These are phyloP conservation scores for Zapus hudsonius DNA, from an alignment of 2,113 vertebrate species.

Conservation along the genomic window DNA sequence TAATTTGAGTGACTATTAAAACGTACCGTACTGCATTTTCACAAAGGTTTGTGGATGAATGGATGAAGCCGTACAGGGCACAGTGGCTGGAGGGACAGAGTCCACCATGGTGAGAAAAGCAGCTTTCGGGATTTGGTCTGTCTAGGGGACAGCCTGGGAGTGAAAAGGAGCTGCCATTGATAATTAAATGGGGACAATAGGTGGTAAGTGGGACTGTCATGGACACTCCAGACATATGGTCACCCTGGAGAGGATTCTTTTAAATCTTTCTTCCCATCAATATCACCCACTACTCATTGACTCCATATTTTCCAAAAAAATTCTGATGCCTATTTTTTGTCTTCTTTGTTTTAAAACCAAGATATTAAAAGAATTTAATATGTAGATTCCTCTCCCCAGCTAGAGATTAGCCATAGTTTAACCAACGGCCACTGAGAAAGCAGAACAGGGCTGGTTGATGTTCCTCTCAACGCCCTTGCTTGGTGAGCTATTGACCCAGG, in stretches of 20 bases:
- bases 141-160: not conserved
- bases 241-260: not conserved
- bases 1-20: not conserved
- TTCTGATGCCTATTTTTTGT: not conserved
- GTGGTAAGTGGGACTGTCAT: not conserved
- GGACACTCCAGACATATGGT: not conserved
- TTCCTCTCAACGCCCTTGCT: not conserved
- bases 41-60: not conserved
- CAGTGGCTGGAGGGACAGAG: not conserved
- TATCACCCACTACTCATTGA: not conserved
- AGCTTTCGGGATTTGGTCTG: not conserved
- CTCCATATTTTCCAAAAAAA: not conserved
- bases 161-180: not conserved
- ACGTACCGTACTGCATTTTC: not conserved
- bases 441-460: not conserved
- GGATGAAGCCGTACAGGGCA: not conserved
- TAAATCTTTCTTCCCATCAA: not conserved
- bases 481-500: constrained; percentile 4
- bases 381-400: not conserved
- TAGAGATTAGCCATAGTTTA: not conserved
- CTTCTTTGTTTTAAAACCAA: constrained; percentile 35
- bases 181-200: not conserved
- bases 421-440: not conserved
- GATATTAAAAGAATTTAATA: not conserved
- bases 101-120: not conserved